Percentiles rank a stretch among this genome's conserved stretches.
These are phyloP conservation scores for Silurus lanzhouensis DNA, from an alignment of 2,797 vertebrate genomes.

Conservation along the genomic window DNA sequence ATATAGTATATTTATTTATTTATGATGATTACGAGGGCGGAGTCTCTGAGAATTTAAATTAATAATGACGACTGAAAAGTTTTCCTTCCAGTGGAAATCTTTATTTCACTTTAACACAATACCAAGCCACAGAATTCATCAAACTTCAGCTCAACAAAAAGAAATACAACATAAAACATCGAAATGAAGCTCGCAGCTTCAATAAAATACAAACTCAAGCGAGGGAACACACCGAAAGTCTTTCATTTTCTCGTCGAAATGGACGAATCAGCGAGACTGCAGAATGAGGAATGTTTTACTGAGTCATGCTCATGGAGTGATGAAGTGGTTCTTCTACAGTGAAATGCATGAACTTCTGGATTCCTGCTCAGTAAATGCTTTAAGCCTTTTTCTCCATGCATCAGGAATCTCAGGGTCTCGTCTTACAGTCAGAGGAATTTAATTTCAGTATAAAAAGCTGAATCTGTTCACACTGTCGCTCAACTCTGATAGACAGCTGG, in stretches of 20 bases:
- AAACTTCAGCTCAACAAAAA: slow-evolving; percentile 77
- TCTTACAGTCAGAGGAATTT: neutral
- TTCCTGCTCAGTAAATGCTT: neutral
- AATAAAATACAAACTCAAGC: slow-evolving; percentile 38
- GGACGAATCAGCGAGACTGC: slow-evolving; percentile 22
- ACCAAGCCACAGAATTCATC: slow-evolving; percentile 81
- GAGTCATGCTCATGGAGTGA: slow-evolving; percentile 49
- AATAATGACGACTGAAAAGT: neutral
- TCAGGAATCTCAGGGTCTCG: slow-evolving; percentile 1
- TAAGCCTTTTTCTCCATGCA: slow-evolving; percentile 4
- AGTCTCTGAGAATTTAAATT: neutral
- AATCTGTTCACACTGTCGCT: neutral
- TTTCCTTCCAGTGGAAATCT: slow-evolving; percentile 73
- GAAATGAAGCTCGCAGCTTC: slow-evolving; percentile 57
- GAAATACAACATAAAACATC: slow-evolving; percentile 63
- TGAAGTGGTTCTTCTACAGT: slow-evolving; percentile 52
- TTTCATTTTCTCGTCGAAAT: slow-evolving; percentile 10
- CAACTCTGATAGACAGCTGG: neutral
- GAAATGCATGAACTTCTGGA: slow-evolving; percentile 10
- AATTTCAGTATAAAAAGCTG: slow-evolving; percentile 5
- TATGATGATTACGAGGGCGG: neutral
- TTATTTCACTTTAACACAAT: slow-evolving; percentile 87
- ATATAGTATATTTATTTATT: neutral
- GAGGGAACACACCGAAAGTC: slow-evolving; percentile 45
- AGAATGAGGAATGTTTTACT: slow-evolving; percentile 46